These are phyloP conservation scores for Anser cygnoides DNA, from an alignment of 2,113 vertebrate species.

Conservation along the genomic window DNA sequence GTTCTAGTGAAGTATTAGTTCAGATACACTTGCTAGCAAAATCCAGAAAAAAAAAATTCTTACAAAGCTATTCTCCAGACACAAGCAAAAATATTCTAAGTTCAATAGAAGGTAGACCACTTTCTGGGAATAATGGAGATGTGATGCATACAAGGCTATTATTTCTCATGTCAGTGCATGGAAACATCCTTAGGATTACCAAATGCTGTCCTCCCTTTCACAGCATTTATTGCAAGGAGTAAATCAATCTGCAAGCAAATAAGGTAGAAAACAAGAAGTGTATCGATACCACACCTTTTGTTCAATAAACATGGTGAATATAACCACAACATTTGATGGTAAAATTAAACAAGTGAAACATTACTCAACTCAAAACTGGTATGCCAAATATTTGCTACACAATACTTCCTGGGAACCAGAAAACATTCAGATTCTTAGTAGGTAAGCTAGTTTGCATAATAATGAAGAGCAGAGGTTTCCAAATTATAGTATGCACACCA, in stretches of 20 bases:
- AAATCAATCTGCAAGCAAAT: not conserved
- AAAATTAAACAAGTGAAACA: not conserved
- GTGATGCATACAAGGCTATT: not conserved
- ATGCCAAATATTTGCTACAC: not conserved
- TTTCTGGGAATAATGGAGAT: not conserved
- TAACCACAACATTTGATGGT: not conserved
- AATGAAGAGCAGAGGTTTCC: not conserved
- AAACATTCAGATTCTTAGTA: not conserved
- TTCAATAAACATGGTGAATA: not conserved
- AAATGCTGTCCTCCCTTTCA: not conserved
- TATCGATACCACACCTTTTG: not conserved
- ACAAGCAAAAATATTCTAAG: not conserved
- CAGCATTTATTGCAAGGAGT: not conserved
- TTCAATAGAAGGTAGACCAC: not conserved
- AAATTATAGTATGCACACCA: rapidly evolving
- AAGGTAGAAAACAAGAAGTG: not conserved
- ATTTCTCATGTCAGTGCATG: not conserved
- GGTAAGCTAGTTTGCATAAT: not conserved
- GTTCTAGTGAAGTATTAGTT: not conserved
- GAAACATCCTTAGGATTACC: not conserved
- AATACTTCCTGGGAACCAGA: not conserved
- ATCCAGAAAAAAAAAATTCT: not conserved
- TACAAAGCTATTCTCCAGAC: not conserved
- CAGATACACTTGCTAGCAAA: not conserved
- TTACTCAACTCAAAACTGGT: not conserved